Evolutionary conservation across 2,888 invertebrate species (phyloP).

Genomic region (Pyralis farinalis): DNA sequence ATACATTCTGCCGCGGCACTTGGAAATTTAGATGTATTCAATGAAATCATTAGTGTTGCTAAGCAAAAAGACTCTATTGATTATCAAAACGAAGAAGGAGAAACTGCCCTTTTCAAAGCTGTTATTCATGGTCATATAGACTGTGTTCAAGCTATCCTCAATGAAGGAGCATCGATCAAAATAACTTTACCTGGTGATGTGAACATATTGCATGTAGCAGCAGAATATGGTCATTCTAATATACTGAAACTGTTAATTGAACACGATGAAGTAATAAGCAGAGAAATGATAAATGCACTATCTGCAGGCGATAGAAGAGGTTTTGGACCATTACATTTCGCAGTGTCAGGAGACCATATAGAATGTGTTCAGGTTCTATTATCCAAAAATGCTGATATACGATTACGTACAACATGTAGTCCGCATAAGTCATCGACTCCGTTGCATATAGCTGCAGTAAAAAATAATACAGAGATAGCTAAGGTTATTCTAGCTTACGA

Average conservation of each 20-base stretch:
- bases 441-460: constrained; percentile 66
- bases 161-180: constrained; percentile 67
- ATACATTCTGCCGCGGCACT: constrained; percentile 76
- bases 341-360: constrained; percentile 73
- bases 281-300: constrained; percentile 45
- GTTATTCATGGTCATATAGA: constrained; percentile 57
- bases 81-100: constrained; percentile 65
- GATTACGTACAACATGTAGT: constrained; percentile 58
- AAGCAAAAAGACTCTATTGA: constrained; percentile 71
- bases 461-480: constrained; percentile 58
- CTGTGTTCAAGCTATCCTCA: constrained; percentile 64
- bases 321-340: constrained; percentile 76
- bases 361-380: constrained; percentile 68
- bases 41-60: constrained; percentile 71
- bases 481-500: constrained; percentile 56
- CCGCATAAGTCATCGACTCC: constrained; percentile 66
- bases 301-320: constrained; percentile 60
- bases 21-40: constrained; percentile 69
- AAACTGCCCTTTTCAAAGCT: constrained; percentile 73
- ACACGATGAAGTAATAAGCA: constrained; percentile 52
- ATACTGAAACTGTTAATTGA: constrained; percentile 76
- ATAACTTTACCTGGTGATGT: constrained; percentile 61
- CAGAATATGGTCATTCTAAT: constrained; percentile 74
- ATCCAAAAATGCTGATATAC: constrained; percentile 63
- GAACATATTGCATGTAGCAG: constrained; percentile 82